Base-by-base conservation (phyloP, 37 sponge, comb jelly and placozoan genomes). In the Cliona cf. orientalis region DNA sequence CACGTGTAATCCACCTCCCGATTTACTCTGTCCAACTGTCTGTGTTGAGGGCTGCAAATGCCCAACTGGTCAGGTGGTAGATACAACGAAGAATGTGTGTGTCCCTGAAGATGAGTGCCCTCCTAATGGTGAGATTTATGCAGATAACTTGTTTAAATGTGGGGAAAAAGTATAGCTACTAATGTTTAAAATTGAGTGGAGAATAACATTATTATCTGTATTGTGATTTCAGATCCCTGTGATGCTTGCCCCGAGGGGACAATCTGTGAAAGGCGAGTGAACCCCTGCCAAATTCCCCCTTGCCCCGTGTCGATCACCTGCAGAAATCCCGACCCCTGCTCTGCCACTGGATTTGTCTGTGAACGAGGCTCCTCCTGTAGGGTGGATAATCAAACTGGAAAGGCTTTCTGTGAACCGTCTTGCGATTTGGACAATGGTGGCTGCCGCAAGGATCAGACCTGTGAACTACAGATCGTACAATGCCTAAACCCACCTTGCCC, bases 351-450 rank as follows among this genome's bases (percentile, higher is more conserved):
- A 19, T 5, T n/a, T n/a, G n/a, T 23, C 7, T 70, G 71, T 70
- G 11, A 17, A 39, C 17, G n/a, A 43, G 71, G 71, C 5, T 43
- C 3, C n/a, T 26, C 2, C 3, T 81, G 82, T 34, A 62, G 72
- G 28, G 46, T 71, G 11, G 11, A 38, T 31, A 40, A 75, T 33
- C 5, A 37, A 35, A 59, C 40, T 42, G 82, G 82, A 21, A 46
- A 55, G 21, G 44, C 82, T 2, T 81, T 81, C 49, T 81, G 82
- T 61, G 72, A 71, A 19, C 72, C 72, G 42, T 55, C 59, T 45
- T 81, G 82, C 39, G 33, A 39, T 12, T 34, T 69, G 1, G 71
- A 81, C 46, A 81, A 81, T 72, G 82, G 82, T 62, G 82, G 82
- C 0, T 81, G 82, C 41, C 28, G 21, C 21, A 23, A 12, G 12